phyloP scores from a whole-genome alignment of 2,797 vertebrate genomes.

The Lindbergichthys nudifrons region DNA sequence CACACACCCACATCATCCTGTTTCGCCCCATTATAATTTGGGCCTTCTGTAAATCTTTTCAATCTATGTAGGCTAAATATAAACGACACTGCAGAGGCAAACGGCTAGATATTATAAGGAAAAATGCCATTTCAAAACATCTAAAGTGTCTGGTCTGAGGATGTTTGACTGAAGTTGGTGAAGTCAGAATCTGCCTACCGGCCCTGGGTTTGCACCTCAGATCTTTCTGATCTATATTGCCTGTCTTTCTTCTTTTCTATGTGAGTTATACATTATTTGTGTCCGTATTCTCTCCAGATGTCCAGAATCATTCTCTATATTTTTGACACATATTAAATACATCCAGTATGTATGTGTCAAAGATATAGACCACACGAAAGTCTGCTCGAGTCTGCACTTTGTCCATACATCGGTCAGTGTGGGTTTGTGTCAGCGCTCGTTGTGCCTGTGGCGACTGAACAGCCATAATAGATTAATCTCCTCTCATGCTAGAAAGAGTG shows the following conservation, averaged over 20 bases:
- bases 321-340: conserved; percentile 15
- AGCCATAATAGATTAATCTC: conserved; percentile 39
- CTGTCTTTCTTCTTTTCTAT: conserved; percentile 33
- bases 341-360: conserved; percentile 1
- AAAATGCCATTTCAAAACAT: conserved; percentile 26
- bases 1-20: no score
- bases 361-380: not conserved
- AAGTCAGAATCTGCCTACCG: conserved; percentile 28
- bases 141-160: conserved; percentile 11
- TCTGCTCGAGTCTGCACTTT: conserved; percentile 18
- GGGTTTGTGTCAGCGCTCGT: conserved; percentile 37
- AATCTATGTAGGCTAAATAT: not conserved
- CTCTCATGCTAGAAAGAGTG: conserved; percentile 15
- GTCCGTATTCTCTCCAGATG: conserved; percentile 19
- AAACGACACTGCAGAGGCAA: conserved; percentile 21
- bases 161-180: conserved; percentile 49
- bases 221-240: conserved; percentile 31
- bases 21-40: no score
- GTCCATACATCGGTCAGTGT: conserved; percentile 33
- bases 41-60: not conserved
- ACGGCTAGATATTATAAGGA: conserved; percentile 28
- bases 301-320: conserved; percentile 24
- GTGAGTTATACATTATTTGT: conserved; percentile 34
- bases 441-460: conserved; percentile 27
- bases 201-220: conserved; percentile 24